These are phyloP conservation scores for Gambusia holbrooki DNA, from an alignment of 2,113 vertebrate species.

Conservation along the genomic window DNA sequence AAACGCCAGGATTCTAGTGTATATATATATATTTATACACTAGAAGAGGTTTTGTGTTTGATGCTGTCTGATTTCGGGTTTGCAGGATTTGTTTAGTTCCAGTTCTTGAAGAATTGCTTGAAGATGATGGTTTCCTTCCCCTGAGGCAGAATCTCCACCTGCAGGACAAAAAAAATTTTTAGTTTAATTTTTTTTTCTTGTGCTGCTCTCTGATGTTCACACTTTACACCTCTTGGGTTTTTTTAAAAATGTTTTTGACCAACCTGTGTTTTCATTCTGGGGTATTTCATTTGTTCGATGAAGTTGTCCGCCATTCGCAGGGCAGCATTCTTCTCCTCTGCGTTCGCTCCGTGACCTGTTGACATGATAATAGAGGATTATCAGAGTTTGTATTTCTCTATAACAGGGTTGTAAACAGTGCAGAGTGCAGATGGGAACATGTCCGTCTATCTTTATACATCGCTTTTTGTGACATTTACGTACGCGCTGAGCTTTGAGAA, in stretches of 20 bases:
- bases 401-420: not conserved
- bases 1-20: slow-evolving; percentile 41
- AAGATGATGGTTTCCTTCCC: slow-evolving; percentile 89
- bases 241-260: no score
- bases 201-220: not conserved
- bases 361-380: not conserved
- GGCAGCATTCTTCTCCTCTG: slow-evolving; percentile 83
- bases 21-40: slow-evolving; percentile 29
- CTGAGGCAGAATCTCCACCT: slow-evolving; percentile 93
- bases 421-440: not conserved
- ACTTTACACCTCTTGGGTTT: not conserved
- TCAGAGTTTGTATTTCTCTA: not conserved
- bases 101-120: slow-evolving; percentile 91
- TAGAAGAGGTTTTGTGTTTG: not conserved
- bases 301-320: slow-evolving; percentile 87
- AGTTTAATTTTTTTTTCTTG: not conserved
- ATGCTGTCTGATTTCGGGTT: slow-evolving; percentile 6
- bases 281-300: slow-evolving; percentile 86
- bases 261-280: slow-evolving; percentile 87
- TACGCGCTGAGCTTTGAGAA: not conserved
- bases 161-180: not conserved
- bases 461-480: no score
- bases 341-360: slow-evolving; percentile 85
- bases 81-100: slow-evolving; percentile 76
- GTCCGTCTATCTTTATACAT: not conserved